Evolutionary conservation across 2,113 vertebrate genomes (phyloP), one percentile per base, ranked within the genome.

Genomic region (Salvator merianae): DNA sequence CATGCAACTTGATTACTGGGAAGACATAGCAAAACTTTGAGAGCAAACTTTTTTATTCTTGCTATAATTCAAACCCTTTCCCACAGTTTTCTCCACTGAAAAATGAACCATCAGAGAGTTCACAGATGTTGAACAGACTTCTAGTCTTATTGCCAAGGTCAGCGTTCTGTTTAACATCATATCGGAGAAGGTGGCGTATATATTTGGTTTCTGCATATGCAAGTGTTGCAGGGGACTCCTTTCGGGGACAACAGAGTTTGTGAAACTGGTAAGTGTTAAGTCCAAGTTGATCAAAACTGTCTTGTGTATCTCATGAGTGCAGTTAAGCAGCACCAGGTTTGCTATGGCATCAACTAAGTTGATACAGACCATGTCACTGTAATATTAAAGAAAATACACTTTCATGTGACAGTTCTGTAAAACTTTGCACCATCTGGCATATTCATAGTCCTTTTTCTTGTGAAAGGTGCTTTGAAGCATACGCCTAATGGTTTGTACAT

Each of bases 81-180:
- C 77, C 77, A 85, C 76, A 79, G 53, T 65, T 77, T 71, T 81
- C 50, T 18, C 40, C 70, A 34, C 36, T 0, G 82, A 55, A 59
- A 74, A 82, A 68, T 8, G 20, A 22, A 84, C 20, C 66, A 30
- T 12, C 81, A 82, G 82, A 62, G 12, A 9, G n/a, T 63, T 65
- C 63, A 70, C 87, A 91, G 87, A 91, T 91, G 91, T 92, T 86
- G 81, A 84, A 73, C 91, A 92, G 90, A 92, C 84, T 6, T 76
- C 36, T 6, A 77, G 28, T 34, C 75, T 88, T 77, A 43, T 38
- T 92, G 92, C 88, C 85, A 90, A 89, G 89, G 78, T 83, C 91
- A 90, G 90, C 90, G 81, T 65, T 90, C 84, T 16, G 84, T 47
- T 26, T 69, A 79, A 87, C 87, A 90, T 89, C 90, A 87, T 90